Evolutionary conservation across 2,113 vertebrate species (phyloP).

Genomic region (Cacatua alba): DNA sequence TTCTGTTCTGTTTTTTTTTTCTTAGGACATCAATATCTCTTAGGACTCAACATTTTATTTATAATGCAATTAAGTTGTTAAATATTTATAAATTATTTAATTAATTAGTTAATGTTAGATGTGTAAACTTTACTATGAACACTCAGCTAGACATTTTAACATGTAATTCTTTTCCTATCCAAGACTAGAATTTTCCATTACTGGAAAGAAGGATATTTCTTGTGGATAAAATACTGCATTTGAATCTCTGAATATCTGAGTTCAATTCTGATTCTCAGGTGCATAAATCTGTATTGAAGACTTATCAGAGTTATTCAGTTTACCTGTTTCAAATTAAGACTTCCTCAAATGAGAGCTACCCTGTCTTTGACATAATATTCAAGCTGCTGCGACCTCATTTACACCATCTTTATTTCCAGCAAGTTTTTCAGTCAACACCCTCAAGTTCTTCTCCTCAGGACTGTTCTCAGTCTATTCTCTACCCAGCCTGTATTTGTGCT

Average conservation of each 20-base stretch:
- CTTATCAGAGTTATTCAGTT: neutral
- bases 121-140: neutral
- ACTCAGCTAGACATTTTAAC: neutral
- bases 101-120: neutral
- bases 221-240: neutral
- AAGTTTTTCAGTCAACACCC: neutral
- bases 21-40: neutral
- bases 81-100: neutral
- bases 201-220: neutral
- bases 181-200: neutral
- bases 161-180: neutral
- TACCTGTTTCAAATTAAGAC: neutral
- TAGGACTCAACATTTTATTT: neutral
- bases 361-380: neutral
- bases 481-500: neutral
- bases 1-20: neutral
- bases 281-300: neutral
- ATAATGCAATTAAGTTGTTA: neutral
- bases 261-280: neutral
- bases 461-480: neutral
- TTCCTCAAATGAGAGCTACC: neutral
- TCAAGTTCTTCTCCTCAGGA: neutral
- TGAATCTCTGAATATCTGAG: neutral
- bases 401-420: neutral
- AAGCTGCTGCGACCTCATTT: neutral